Evolutionary conservation across 2,113 vertebrate genomes (phyloP).

Genomic region (Myocastor coypus): DNA sequence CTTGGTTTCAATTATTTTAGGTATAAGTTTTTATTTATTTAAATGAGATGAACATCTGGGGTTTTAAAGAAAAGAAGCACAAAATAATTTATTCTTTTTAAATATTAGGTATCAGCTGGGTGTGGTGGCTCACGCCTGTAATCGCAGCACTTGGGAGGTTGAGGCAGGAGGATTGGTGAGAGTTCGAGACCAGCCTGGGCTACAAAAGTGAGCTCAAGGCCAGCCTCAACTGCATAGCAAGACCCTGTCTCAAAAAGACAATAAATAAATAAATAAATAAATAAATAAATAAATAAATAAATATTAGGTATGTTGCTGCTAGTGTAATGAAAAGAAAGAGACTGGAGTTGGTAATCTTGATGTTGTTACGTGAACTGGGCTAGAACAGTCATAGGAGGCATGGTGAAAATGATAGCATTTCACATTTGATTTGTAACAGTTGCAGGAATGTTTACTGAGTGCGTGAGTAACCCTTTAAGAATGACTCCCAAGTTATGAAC

Average conservation of each 20-base stretch:
- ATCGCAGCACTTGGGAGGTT: no score
- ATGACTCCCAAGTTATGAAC: neutral
- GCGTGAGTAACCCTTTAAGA: neutral
- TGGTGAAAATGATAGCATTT: neutral
- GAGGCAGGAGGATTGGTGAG: no score
- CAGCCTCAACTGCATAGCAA: no score
- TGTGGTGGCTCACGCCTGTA: no score
- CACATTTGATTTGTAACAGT: neutral
- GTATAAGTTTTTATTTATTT: neutral
- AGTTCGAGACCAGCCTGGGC: no score
- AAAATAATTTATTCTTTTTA: conserved; percentile 8
- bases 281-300: no score
- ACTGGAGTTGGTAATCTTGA: neutral
- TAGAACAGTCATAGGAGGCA: neutral
- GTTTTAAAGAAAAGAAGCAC: neutral
- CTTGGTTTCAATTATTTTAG: conserved; percentile 15
- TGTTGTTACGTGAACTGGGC: neutral
- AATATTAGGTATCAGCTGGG: no score
- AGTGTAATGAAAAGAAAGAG: neutral
- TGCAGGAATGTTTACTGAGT: neutral
- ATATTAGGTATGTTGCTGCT: neutral
- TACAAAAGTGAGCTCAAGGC: no score
- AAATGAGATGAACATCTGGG: neutral
- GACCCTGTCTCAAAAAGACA: no score
- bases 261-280: no score